These are phyloP conservation scores for Meloe dianella DNA, from an alignment of 2,888 invertebrate genomes.

Conservation along the genomic window DNA sequence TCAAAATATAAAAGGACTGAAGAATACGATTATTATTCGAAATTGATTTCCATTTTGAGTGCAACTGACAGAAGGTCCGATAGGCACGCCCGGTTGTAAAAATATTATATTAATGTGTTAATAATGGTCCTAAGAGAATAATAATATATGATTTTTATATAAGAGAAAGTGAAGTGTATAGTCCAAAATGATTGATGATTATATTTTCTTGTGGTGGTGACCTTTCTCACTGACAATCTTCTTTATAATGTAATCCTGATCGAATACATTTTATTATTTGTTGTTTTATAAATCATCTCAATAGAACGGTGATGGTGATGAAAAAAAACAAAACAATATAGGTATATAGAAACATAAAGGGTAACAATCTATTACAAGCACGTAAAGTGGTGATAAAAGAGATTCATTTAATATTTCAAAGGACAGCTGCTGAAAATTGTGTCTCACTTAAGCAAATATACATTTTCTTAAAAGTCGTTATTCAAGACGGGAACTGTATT, in stretches of 20 bases:
- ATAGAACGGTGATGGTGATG: neutral
- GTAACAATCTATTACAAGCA: conserved; percentile 31
- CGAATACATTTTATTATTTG: neutral
- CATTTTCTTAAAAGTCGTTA: conserved; percentile 44
- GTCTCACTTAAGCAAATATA: conserved; percentile 31
- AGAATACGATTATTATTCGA: conserved; percentile 38
- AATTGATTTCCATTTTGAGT: conserved; percentile 53
- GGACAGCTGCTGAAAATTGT: conserved; percentile 44
- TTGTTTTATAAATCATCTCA: neutral
- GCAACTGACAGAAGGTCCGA: conserved; percentile 58
- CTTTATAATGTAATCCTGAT: conserved; percentile 4
- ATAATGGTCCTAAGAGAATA: conserved; percentile 58
- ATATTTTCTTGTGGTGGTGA: neutral
- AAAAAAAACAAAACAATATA: too few species aligned
- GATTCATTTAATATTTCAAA: conserved; percentile 41
- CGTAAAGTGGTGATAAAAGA: conserved; percentile 35
- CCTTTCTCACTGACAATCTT: conserved; percentile 10
- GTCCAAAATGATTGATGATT: conserved; percentile 14
- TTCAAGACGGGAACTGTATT: conserved; percentile 45
- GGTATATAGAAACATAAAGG: neutral
- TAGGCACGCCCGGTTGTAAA: conserved; percentile 59
- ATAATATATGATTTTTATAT: conserved; percentile 51
- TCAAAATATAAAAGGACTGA: neutral
- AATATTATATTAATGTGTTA: conserved; percentile 60
- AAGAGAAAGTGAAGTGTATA: conserved; percentile 31